These are phyloP conservation scores for Sarcophaga caerulescens DNA, from an alignment of 2,888 invertebrate genomes.

Conservation along the genomic window DNA sequence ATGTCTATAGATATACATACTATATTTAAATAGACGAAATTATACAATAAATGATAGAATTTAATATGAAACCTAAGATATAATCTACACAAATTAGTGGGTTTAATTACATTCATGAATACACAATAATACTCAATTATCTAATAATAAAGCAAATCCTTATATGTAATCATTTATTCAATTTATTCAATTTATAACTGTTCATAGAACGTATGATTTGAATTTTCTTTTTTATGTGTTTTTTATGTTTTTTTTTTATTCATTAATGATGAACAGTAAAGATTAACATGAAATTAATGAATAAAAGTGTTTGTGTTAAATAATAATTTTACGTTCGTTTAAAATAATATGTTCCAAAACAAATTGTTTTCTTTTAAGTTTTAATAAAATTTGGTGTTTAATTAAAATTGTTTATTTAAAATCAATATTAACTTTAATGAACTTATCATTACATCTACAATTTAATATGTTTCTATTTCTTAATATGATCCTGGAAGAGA, in stretches of 20 bases:
- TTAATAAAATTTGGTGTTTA: too few relatives aligned
- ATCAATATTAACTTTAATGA: too few relatives aligned
- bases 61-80: slow-evolving; percentile 43
- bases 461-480: not conserved
- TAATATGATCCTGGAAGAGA: slow-evolving; percentile 5
- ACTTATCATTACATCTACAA: too few relatives aligned
- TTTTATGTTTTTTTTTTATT: not conserved
- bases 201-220: slow-evolving; percentile 49
- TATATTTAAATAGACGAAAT: too few relatives aligned
- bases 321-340: too few relatives aligned
- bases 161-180: slow-evolving; percentile 32
- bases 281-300: too few relatives aligned
- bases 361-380: too few relatives aligned
- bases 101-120: slow-evolving; percentile 11
- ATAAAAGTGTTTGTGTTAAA: too few relatives aligned
- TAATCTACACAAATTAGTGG: slow-evolving; percentile 32
- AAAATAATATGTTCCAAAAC: too few relatives aligned
- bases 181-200: slow-evolving; percentile 42
- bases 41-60: too few relatives aligned
- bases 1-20: too few relatives aligned
- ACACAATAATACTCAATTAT: slow-evolving; percentile 45
- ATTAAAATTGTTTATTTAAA: too few relatives aligned
- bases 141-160: slow-evolving; percentile 67
- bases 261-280: not conserved
- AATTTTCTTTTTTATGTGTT: not conserved